Evolutionary conservation across 2,797 vertebrate genomes (phyloP).

Genomic region (Ataeniobius toweri): DNA sequence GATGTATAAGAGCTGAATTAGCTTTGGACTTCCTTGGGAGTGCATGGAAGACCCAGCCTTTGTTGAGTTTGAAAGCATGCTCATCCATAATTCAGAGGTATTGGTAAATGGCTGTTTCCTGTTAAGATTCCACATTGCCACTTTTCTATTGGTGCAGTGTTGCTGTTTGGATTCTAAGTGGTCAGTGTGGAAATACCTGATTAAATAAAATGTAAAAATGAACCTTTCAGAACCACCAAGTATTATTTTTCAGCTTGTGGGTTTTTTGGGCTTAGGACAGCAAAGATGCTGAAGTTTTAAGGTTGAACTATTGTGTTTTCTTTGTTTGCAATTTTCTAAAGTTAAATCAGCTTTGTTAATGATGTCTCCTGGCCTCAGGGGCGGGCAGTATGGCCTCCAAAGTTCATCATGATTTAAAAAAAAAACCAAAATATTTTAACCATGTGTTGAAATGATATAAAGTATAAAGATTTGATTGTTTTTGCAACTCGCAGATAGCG

Average conservation of each 20-base stretch:
- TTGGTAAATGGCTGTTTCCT: conserved; percentile 61
- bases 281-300: neutral
- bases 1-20: conserved; percentile 47
- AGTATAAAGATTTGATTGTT: too few species aligned
- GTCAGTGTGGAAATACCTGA: neutral
- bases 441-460: neutral
- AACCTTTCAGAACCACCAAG: neutral
- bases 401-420: neutral
- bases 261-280: neutral
- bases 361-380: neutral
- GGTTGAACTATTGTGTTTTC: neutral
- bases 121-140: conserved; percentile 35
- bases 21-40: conserved; percentile 55
- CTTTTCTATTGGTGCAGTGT: conserved; percentile 19
- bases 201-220: neutral
- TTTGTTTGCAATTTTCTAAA: too few species aligned
- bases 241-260: neutral
- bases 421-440: neutral
- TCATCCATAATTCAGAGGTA: conserved; percentile 71
- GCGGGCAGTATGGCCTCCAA: neutral
- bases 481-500: too few species aligned
- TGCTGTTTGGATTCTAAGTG: neutral
- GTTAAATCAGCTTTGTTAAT: neutral
- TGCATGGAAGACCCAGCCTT: conserved; percentile 47
- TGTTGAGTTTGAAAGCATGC: conserved; percentile 63